These are phyloP conservation scores for Virgularia gustaviana DNA, from an alignment of 92 coral and sea anemone genomes.

Conservation along the genomic window DNA sequence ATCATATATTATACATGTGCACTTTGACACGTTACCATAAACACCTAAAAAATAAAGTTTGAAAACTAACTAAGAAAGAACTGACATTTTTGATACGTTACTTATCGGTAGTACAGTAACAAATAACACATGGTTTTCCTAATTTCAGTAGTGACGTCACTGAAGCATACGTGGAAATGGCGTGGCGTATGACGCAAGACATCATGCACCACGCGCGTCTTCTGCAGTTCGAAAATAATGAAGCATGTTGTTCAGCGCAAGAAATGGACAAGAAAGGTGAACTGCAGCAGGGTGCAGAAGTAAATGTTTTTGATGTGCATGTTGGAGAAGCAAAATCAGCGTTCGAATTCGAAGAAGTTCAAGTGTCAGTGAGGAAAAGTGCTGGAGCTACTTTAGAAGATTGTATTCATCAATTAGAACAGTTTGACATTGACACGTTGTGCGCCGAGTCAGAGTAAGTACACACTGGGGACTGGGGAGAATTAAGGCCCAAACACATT, in stretches of 20 bases:
- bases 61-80: too few relatives aligned
- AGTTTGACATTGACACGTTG: conserved; percentile 63
- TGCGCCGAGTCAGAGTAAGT: conserved; percentile 94
- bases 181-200: conserved; percentile 95
- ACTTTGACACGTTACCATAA: too few relatives aligned
- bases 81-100: neutral
- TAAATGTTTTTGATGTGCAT: conserved; percentile 49
- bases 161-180: conserved; percentile 88
- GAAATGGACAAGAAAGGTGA: conserved; percentile 33
- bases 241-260: conserved; percentile 1
- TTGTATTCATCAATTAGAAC: conserved; percentile 75
- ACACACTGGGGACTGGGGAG: neutral
- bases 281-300: conserved; percentile 54
- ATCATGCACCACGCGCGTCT: conserved; percentile 66
- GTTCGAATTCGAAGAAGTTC: conserved; percentile 42
- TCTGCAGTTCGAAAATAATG: conserved; percentile 14
- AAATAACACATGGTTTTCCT: neutral
- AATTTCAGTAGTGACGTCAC: conserved; percentile 82
- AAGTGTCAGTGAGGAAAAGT: conserved; percentile 74
- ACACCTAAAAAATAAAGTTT: too few relatives aligned
- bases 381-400: conserved; percentile 81
- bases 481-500: neutral
- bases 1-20: too few relatives aligned
- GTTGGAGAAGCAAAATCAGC: conserved; percentile 42
- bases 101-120: neutral